Evolutionary conservation across 2,888 invertebrate genomes (phyloP).

Genomic region (Pristionchus exspectatus): DNA sequence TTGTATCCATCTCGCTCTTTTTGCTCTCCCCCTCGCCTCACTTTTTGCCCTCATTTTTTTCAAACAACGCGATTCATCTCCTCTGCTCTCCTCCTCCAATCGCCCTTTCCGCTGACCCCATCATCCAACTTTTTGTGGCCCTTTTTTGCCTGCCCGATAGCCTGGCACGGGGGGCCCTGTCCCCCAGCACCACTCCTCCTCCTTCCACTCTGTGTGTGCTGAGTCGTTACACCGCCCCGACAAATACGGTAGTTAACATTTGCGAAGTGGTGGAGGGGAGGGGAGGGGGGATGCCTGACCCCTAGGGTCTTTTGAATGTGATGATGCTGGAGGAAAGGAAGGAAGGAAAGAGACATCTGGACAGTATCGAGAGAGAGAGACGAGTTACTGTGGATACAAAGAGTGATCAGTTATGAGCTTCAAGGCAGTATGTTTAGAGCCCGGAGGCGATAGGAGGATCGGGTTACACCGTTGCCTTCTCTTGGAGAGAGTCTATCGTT

Average conservation of each 20-base stretch:
- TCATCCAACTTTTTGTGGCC: background rate
- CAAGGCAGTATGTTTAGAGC: background rate
- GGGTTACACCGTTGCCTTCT: background rate
- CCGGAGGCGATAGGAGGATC: constrained; percentile 1
- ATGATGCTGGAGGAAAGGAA: background rate
- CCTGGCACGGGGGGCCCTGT: constrained; percentile 37
- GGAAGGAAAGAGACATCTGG: background rate
- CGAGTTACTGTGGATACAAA: background rate
- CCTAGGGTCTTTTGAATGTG: constrained; percentile 41
- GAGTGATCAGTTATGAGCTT: background rate
- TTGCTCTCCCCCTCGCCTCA: background rate
- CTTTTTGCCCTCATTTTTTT: constrained; percentile 25
- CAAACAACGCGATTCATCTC: background rate
- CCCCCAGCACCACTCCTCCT: background rate
- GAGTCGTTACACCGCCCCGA: constrained; percentile 15
- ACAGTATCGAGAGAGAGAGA: background rate
- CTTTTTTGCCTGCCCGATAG: background rate
- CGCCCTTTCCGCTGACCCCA: constrained; percentile 16
- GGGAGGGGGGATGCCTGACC: background rate
- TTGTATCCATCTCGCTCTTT: background rate
- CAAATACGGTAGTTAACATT: constrained; percentile 50
- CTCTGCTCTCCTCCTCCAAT: background rate
- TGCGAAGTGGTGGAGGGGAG: constrained; percentile 29
- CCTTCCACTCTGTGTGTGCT: background rate
- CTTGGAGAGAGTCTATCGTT: background rate